These are phyloP conservation scores for Cheiracanthium punctorium DNA, from an alignment of 2,888 invertebrate genomes.

Conservation along the genomic window DNA sequence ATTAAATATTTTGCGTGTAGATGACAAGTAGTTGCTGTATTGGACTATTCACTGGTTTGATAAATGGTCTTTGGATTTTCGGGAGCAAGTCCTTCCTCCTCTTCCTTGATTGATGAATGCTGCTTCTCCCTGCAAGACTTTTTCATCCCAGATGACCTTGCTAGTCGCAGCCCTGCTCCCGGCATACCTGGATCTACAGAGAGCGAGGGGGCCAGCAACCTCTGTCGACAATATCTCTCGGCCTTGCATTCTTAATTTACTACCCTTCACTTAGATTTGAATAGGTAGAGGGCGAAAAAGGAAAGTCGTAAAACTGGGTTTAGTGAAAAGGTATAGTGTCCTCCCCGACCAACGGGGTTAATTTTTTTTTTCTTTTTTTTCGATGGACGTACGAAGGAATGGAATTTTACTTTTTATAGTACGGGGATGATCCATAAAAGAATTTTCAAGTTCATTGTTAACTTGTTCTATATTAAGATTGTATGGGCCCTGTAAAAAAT, in stretches of 20 bases:
- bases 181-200: neutral
- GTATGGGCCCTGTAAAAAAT: too few relatives aligned
- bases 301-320: constrained; percentile 14
- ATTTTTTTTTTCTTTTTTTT: neutral
- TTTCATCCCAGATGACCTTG: neutral
- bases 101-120: neutral
- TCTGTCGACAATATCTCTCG: constrained; percentile 10
- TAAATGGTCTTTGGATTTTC: too few relatives aligned
- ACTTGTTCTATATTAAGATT: too few relatives aligned
- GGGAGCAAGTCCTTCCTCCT: too few relatives aligned
- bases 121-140: neutral
- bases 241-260: constrained; percentile 52
- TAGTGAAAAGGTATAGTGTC: neutral
- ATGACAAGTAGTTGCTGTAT: too few relatives aligned
- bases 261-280: constrained; percentile 38
- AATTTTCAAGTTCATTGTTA: too few relatives aligned
- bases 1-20: too few relatives aligned
- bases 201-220: neutral
- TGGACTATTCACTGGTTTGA: too few relatives aligned
- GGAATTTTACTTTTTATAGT: too few relatives aligned
- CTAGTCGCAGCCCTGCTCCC: neutral
- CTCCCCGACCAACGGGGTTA: neutral
- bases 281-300: constrained; percentile 7
- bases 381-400: too few relatives aligned
- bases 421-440: too few relatives aligned